These are phyloP conservation scores for Neodiprion fabricii DNA, from an alignment of 1,140 invertebrate species.

Conservation along the genomic window DNA sequence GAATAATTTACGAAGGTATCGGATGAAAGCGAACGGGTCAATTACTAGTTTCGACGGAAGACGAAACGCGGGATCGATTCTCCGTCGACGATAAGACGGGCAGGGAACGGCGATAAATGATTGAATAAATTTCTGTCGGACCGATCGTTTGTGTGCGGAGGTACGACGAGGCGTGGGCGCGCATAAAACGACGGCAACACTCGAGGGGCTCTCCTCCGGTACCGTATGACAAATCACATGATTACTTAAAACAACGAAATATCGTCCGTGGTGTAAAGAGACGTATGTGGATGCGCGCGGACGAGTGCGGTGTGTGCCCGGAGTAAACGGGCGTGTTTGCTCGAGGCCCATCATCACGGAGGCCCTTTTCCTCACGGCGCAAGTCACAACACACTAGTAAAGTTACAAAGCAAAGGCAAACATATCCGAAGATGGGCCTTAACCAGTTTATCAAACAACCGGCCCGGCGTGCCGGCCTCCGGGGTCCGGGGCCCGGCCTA, in stretches of 20 bases:
- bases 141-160: too few species aligned
- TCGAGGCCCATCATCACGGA: slow-evolving; percentile 42
- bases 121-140: too few species aligned
- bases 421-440: slow-evolving; percentile 41
- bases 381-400: slow-evolving; percentile 51
- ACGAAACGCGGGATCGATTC: too few species aligned
- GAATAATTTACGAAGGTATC: too few species aligned
- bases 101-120: too few species aligned
- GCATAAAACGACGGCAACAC: neutral
- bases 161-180: neutral
- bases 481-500: neutral
- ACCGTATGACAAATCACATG: slow-evolving; percentile 9
- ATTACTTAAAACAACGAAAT: slow-evolving; percentile 13
- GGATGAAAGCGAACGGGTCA: too few species aligned
- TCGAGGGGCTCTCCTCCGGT: neutral
- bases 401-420: slow-evolving; percentile 53
- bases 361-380: slow-evolving; percentile 42
- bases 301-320: slow-evolving; percentile 38
- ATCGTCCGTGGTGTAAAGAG: neutral
- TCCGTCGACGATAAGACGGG: too few species aligned
- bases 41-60: too few species aligned
- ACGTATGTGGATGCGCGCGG: neutral
- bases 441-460: slow-evolving; percentile 55
- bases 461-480: slow-evolving; percentile 3
- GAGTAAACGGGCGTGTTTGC: slow-evolving; percentile 49